phyloP scores from a whole-genome alignment of 1,140 invertebrate genomes.

The Drosophila pectinifera region DNA sequence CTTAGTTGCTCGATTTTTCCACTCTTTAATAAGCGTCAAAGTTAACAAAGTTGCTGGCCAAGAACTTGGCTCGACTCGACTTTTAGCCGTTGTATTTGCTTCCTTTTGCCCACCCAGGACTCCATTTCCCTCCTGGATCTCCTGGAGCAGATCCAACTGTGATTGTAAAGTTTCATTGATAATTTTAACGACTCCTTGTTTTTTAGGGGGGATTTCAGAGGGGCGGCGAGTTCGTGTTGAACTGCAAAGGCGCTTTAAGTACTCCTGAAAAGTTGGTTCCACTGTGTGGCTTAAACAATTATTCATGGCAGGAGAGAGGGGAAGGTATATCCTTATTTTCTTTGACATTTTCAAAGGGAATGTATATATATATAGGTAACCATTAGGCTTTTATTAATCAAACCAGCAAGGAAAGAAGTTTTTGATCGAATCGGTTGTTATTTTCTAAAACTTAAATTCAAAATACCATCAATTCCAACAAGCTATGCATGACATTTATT shows the following conservation, averaged over 20 bases:
- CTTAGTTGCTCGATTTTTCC: constrained; percentile 19
- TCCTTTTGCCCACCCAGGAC: constrained; percentile 9
- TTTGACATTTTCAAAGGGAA: neutral
- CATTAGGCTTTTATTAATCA: no score
- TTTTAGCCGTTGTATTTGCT: constrained; percentile 36
- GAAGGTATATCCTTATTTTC: neutral
- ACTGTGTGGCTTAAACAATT: constrained; percentile 18
- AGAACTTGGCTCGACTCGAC: constrained; percentile 41
- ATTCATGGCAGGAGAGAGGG: neutral
- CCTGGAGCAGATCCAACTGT: constrained; percentile 45
- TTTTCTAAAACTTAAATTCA: no score
- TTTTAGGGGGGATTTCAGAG: constrained; percentile 8
- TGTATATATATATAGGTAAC: no score
- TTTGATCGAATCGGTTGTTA: no score
- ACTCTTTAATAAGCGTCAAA: constrained; percentile 64
- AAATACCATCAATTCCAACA: no score
- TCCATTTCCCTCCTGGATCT: neutral
- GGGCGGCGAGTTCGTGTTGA: constrained; percentile 30
- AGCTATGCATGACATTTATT: no score
- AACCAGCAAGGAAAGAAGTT: no score
- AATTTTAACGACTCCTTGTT: constrained; percentile 73
- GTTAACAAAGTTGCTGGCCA: constrained; percentile 67
- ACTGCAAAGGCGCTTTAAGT: constrained; percentile 67
- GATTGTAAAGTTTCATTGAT: constrained; percentile 82
- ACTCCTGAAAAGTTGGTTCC: constrained; percentile 59